Conservation (phyloP, 2,888 invertebrate genomes). For the Diadegma fenestrale region DNA sequence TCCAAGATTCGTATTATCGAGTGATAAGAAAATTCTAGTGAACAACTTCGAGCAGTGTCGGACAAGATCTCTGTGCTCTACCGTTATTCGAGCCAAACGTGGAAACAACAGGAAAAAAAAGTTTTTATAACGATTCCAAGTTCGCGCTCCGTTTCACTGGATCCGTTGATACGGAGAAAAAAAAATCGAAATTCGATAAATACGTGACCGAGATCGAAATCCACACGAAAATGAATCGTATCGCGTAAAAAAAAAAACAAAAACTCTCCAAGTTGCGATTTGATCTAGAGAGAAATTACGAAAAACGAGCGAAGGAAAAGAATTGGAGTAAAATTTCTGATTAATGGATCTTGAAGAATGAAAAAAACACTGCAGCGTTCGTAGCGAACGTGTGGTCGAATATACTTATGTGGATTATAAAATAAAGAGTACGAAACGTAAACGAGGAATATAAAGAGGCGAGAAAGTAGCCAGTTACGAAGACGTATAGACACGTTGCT, state of each 20-base stretch:
- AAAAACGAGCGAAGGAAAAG: neutral
- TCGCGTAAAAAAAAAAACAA: neutral
- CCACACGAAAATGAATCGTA: neutral
- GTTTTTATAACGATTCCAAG: neutral
- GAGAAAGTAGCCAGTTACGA: constrained; percentile 52
- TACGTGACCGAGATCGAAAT: neutral
- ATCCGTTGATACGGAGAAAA: neutral
- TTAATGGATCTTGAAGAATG: neutral
- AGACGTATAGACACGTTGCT: constrained; percentile 62
- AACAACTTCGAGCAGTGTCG: neutral
- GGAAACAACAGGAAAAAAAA: neutral
- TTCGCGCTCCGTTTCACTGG: neutral
- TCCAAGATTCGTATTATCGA: neutral
- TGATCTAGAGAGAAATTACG: neutral
- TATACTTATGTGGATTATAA: constrained; percentile 12
- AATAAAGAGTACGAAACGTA: constrained; percentile 17
- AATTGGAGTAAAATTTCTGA: neutral
- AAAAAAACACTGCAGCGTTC: neutral
- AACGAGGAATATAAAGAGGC: constrained; percentile 44
- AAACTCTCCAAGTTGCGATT: neutral
- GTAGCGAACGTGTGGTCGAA: neutral
- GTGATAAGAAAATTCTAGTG: neutral
- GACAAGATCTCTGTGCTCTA: neutral
- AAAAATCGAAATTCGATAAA: neutral
- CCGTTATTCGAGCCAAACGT: neutral